Evolutionary conservation across 2,888 invertebrate genomes (phyloP).

Genomic region (Tolmerus cingulatus): DNA sequence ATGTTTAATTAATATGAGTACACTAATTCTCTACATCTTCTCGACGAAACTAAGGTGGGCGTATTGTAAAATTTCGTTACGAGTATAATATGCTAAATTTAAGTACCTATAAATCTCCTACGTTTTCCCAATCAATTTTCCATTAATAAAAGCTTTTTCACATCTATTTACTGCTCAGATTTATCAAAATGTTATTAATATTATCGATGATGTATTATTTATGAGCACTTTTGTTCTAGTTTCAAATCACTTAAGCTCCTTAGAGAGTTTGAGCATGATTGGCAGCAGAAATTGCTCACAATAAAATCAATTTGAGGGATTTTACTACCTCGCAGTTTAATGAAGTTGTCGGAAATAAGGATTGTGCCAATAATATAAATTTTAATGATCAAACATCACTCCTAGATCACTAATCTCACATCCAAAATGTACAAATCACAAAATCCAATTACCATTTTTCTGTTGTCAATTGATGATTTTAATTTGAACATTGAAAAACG

Average conservation of each 20-base stretch:
- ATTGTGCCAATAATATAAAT: neutral
- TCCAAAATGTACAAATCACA: neutral
- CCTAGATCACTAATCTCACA: neutral
- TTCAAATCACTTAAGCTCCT: neutral
- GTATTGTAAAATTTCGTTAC: neutral
- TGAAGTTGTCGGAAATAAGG: neutral
- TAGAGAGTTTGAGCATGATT: neutral
- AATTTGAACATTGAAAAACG: neutral
- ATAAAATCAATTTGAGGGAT: neutral
- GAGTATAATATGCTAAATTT: neutral
- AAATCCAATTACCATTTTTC: neutral
- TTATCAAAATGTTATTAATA: neutral
- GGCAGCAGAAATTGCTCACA: neutral
- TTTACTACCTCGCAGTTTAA: neutral
- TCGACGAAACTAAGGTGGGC: neutral
- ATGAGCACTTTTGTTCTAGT: neutral
- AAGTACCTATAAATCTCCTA: neutral
- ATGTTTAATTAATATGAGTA: neutral
- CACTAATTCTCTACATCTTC: neutral
- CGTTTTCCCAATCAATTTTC: neutral
- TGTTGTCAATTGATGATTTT: no score
- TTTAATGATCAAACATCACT: neutral
- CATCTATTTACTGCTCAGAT: neutral
- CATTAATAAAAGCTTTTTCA: neutral
- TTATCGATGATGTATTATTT: neutral